These are phyloP conservation scores for Pygoscelis antarcticus DNA, from an alignment of 2,113 vertebrate genomes.

Conservation along the genomic window DNA sequence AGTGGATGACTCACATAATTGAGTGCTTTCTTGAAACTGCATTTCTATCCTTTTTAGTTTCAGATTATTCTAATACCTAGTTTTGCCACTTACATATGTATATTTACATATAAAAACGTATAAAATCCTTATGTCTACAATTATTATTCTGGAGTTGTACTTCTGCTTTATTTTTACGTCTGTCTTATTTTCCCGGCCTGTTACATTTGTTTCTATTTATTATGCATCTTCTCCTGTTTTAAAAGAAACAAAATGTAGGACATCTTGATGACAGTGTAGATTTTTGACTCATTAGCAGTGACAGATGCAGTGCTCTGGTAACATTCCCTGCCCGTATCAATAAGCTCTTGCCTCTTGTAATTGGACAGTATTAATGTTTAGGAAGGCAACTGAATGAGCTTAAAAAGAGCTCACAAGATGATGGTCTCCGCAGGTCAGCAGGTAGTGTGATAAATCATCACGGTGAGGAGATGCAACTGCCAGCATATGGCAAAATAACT, in stretches of 20 bases:
- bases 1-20: not conserved
- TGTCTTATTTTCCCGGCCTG: not conserved
- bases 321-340: not conserved
- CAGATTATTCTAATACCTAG: not conserved
- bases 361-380: not conserved
- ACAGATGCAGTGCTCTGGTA: not conserved
- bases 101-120: not conserved
- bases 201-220: not conserved
- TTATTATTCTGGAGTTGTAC: not conserved
- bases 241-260: not conserved
- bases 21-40: not conserved
- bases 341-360: not conserved
- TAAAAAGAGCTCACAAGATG: conserved; percentile 26
- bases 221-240: not conserved
- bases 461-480: not conserved
- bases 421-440: not conserved
- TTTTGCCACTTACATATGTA: not conserved
- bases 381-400: not conserved
- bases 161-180: not conserved
- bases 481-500: not conserved
- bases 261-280: not conserved
- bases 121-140: not conserved
- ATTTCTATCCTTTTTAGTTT: not conserved
- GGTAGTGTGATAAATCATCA: not conserved
- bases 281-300: not conserved